Evolutionary conservation across 2,888 invertebrate genomes (phyloP), one percentile per base, ranked within the genome.

Genomic region (Caradrina clavipalpis): DNA sequence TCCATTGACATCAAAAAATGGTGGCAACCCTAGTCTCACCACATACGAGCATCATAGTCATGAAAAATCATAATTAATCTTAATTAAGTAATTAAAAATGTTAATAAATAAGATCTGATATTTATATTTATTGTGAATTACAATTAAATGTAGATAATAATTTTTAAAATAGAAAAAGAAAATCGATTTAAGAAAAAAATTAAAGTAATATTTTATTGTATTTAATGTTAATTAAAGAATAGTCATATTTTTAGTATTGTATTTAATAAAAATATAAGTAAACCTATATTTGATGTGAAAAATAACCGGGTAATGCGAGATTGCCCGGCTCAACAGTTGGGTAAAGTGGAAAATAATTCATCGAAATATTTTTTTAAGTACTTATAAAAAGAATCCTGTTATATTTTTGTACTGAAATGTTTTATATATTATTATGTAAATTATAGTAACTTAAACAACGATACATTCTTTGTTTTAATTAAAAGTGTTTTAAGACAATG

Each of bases 391-490:
- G 6, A 39, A 50, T 21, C 21, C 53, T 65, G 73, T 65, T 57
- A 53, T 71, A 67, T 82, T 72, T 75, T 59, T 82, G 64, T 80
- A 80, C 71, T 79, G 71, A 80, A 60, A 15, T 54, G 55, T 74
- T 74, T 61, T 81, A 26, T 78, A 73, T 72, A 77, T 56, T 72
- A 77, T 56, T 73, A 70, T 79, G 64, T 82, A 75, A 79, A 80
- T 67, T 82, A 82, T 76, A 72, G 31, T 70, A 65, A 79, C 49
- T 10, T 65, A 80, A 59, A 78, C 59, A 71, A 71, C 39, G 55
- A 76, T 13, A 2, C 1, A 10, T 2, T 7, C 2, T 51, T 65
- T 60, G 53, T 68, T 74, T 78, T 67, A 21, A 49, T 73, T 64
- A 42, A n/a, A n/a, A 26, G 26, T 26, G 26, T 26, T n/a, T n/a